These are phyloP conservation scores for Yponomeuta malinellus DNA, from an alignment of 2,888 invertebrate genomes.

Conservation along the genomic window DNA sequence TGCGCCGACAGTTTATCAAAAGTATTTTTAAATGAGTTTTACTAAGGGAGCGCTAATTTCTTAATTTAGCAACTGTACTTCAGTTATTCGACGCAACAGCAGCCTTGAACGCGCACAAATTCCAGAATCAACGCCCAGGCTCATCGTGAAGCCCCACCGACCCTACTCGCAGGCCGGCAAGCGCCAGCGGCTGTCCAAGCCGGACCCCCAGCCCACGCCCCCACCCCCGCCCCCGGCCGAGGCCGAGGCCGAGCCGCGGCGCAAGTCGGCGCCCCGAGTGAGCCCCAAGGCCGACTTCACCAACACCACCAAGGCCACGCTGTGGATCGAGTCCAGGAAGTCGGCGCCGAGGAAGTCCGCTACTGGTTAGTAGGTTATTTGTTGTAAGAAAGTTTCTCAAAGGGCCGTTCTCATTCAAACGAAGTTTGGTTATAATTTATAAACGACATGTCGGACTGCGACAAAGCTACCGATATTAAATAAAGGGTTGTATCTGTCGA, in stretches of 20 bases:
- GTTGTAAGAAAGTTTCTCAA: neutral
- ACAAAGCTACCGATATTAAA: too few relatives aligned
- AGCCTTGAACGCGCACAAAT: neutral
- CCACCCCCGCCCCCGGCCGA: neutral
- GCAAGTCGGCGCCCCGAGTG: conserved; percentile 16
- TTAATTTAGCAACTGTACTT: too few relatives aligned
- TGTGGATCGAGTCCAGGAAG: conserved; percentile 59
- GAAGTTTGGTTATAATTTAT: too few relatives aligned
- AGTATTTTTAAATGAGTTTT: too few relatives aligned
- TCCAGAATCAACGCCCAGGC: conserved; percentile 10
- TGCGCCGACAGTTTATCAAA: too few relatives aligned
- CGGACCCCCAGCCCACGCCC: neutral
- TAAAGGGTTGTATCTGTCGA: too few relatives aligned
- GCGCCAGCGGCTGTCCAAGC: conserved; percentile 22
- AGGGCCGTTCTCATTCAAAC: neutral
- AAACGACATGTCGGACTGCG: too few relatives aligned
- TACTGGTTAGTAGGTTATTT: neutral
- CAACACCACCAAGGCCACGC: conserved; percentile 44
- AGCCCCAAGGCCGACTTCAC: conserved; percentile 4
- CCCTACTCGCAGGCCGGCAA: conserved; percentile 19
- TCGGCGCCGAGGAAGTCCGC: conserved; percentile 12
- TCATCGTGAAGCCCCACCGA: conserved; percentile 16
- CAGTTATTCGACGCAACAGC: too few relatives aligned
- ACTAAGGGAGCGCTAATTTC: too few relatives aligned
- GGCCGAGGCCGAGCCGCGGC: conserved; percentile 19